Evolutionary conservation across 2,113 vertebrate genomes (phyloP).

Genomic region (Mus musculus): DNA sequence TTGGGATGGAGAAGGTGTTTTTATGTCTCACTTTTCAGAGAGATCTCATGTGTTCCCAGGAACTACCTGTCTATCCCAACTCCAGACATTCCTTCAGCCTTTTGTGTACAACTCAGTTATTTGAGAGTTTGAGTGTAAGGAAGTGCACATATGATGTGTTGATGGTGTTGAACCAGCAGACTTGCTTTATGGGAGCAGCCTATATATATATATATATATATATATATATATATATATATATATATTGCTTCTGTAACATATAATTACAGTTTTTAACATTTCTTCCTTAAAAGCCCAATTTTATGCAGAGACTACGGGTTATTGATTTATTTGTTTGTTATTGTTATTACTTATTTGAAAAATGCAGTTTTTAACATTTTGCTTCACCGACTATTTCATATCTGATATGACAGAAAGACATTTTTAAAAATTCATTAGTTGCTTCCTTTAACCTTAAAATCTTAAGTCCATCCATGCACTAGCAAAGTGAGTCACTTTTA

Average conservation of each 20-base stretch:
- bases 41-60: constrained; percentile 7
- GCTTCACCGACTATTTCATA: constrained; percentile 49
- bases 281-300: constrained; percentile 65
- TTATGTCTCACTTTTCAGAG: constrained; percentile 18
- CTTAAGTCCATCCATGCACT: not conserved
- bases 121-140: not conserved
- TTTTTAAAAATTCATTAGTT: constrained; percentile 43
- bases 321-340: constrained; percentile 56
- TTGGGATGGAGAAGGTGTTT: constrained; percentile 51
- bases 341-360: not conserved
- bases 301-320: constrained; percentile 42
- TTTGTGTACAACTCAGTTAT: constrained; percentile 32
- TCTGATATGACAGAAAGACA: not conserved
- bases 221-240: too few relatives aligned
- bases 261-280: constrained; percentile 69
- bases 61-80: not conserved
- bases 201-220: too few relatives aligned
- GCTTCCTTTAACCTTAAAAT: constrained; percentile 59
- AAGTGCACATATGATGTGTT: not conserved
- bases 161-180: constrained; percentile 15
- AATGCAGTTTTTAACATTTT: constrained; percentile 28
- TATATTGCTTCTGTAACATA: constrained; percentile 21
- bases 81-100: constrained; percentile 18
- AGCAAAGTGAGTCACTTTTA: not conserved
- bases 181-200: constrained; percentile 22